Conservation (phyloP, 2,113 vertebrate species). For the Oplegnathus fasciatus region DNA sequence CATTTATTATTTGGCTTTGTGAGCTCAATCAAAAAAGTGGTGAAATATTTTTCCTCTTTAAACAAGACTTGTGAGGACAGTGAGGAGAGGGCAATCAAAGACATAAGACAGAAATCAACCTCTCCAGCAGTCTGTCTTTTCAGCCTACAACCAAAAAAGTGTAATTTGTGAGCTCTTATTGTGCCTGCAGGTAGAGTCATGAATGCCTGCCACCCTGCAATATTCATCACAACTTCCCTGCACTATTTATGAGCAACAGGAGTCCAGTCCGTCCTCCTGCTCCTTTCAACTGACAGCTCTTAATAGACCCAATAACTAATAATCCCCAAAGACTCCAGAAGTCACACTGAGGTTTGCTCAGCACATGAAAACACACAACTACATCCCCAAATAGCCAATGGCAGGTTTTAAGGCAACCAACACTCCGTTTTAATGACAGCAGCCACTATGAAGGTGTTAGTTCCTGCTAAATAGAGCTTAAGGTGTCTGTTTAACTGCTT, state of each 20-base stretch:
- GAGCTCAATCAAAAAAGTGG: background rate
- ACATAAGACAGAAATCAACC: background rate
- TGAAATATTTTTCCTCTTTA: background rate
- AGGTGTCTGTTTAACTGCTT: conserved; percentile 37
- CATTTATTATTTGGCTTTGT: background rate
- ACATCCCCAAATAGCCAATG: background rate
- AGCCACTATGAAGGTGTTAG: background rate
- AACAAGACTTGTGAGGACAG: background rate
- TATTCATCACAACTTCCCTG: conserved; percentile 81
- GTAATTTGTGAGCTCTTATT: conserved; percentile 29
- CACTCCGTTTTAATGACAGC: background rate
- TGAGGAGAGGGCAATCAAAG: background rate
- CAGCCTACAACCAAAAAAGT: conserved; percentile 9
- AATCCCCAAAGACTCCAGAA: conserved; percentile 62
- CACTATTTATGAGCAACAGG: conserved; percentile 89
- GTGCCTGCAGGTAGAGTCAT: conserved; percentile 13
- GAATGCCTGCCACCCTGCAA: conserved; percentile 67
- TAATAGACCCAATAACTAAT: conserved; percentile 61
- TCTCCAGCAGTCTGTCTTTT: conserved; percentile 19
- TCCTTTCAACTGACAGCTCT: conserved; percentile 80
- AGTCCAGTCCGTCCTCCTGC: conserved; percentile 70
- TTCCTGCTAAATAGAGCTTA: conserved; percentile 12
- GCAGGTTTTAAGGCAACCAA: background rate
- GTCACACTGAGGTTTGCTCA: background rate
- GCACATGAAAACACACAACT: background rate